A percentile compares a stretch with the other conserved stretches of the same genome.
Conservation (phyloP, 2,113 vertebrate genomes). For the Eleginops maclovinus region DNA sequence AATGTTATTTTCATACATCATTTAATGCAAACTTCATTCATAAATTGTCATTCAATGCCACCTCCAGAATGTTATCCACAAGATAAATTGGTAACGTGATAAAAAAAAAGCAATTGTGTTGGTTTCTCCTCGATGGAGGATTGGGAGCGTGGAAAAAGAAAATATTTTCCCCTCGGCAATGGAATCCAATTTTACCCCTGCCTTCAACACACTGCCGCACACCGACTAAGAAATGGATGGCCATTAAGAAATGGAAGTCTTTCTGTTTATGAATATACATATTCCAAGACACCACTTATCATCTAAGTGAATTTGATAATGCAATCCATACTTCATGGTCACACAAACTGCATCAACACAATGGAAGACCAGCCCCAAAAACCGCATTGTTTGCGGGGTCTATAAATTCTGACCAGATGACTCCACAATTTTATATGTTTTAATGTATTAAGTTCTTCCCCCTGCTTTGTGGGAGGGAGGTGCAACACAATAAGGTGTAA, state of each 20-base stretch:
- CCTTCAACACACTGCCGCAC: slow-evolving; percentile 29
- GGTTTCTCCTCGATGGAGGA: slow-evolving; percentile 20
- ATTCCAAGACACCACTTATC: slow-evolving; percentile 58
- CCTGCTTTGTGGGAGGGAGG: slow-evolving; percentile 17
- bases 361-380: slow-evolving; percentile 32
- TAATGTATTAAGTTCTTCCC: slow-evolving; percentile 33
- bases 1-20: slow-evolving; percentile 7
- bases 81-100: slow-evolving; percentile 32
- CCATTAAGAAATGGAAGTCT: slow-evolving; percentile 61
- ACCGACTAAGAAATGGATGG: slow-evolving; percentile 39
- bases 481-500: slow-evolving; percentile 55
- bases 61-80: slow-evolving; percentile 7
- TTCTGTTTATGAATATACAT: slow-evolving; percentile 58
- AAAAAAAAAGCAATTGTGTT: slow-evolving; percentile 22
- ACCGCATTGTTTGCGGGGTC: slow-evolving; percentile 21
- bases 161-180: slow-evolving; percentile 11
- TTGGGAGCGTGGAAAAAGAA: slow-evolving; percentile 3
- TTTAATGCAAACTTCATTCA: slow-evolving; percentile 22
- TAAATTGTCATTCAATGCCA: slow-evolving; percentile 31
- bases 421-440: slow-evolving; percentile 36
- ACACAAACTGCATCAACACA: slow-evolving; percentile 49
- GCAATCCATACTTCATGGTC: slow-evolving; percentile 59
- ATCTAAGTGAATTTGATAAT: slow-evolving; percentile 60
- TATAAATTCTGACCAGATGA: slow-evolving; percentile 57
- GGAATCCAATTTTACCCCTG: slow-evolving; percentile 55